Percentiles rank a stretch among this genome's conserved stretches.
Evolutionary conservation across 2,888 invertebrate species (phyloP).

Genomic region (Meloe dianella): DNA sequence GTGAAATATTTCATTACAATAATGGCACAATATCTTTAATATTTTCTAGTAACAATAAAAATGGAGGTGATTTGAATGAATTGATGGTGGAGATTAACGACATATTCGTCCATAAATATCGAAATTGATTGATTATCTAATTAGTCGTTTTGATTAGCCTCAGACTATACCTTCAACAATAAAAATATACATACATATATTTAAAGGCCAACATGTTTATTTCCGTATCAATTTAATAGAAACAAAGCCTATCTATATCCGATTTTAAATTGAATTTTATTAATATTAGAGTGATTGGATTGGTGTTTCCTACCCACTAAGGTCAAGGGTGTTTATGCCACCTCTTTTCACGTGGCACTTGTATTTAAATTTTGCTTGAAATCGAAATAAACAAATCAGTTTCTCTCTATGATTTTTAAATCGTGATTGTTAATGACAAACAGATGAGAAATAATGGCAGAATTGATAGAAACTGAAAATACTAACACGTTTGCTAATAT

Average conservation of each 20-base stretch:
- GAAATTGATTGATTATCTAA: neutral
- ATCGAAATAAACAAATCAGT: neutral
- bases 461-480: too few relatives aligned
- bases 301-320: conserved; percentile 15
- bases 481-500: conserved; percentile 33
- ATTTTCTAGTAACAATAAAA: too few relatives aligned
- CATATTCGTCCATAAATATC: neutral
- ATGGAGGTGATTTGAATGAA: neutral
- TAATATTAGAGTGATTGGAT: conserved; percentile 3
- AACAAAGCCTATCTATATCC: conserved; percentile 17
- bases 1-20: neutral
- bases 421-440: too few relatives aligned
- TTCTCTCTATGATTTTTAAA: conserved; percentile 11
- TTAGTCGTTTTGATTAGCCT: neutral
- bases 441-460: neutral
- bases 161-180: neutral
- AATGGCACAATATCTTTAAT: neutral
- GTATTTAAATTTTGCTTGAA: conserved; percentile 1
- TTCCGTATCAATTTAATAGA: conserved; percentile 22
- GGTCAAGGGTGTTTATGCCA: conserved; percentile 27
- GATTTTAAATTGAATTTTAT: conserved; percentile 20
- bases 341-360: conserved; percentile 21
- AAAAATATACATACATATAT: neutral
- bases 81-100: neutral
- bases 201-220: conserved; percentile 27